phyloP scores from a whole-genome alignment of 2,797 vertebrate species.

The Manis javanica region DNA sequence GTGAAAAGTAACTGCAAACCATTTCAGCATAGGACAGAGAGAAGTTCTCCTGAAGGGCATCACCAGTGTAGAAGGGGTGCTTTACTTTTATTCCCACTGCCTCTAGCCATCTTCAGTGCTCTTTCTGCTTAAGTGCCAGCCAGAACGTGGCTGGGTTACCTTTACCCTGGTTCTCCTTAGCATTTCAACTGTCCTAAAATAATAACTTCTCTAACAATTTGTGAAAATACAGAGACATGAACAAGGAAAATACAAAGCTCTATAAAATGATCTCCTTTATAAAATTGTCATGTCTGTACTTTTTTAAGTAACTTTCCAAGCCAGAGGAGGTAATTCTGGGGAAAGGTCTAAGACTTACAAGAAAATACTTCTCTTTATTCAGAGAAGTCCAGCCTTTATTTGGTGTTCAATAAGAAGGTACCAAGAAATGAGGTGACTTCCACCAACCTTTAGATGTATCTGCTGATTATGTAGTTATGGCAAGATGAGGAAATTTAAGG shows the following conservation, averaged over 20 bases:
- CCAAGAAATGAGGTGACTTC: background rate
- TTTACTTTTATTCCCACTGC: background rate
- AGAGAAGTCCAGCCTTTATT: background rate
- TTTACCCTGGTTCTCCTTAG: slow-evolving; percentile 1
- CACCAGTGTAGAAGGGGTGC: background rate
- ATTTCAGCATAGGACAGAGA: background rate
- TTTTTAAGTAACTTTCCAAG: slow-evolving; percentile 22
- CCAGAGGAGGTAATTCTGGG: background rate
- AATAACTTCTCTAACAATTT: background rate
- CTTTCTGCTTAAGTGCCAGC: background rate
- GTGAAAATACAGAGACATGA: background rate
- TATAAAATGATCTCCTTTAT: background rate
- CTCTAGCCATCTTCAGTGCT: background rate
- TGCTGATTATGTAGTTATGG: background rate
- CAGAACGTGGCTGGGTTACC: background rate
- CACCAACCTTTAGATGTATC: background rate
- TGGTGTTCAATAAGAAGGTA: background rate
- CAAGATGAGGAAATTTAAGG: slow-evolving; percentile 23
- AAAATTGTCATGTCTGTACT: background rate
- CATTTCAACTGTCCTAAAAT: background rate
- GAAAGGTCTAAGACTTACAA: background rate
- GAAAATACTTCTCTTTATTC: background rate
- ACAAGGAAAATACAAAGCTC: background rate
- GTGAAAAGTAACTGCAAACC: background rate
- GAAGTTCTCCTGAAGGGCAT: background rate